Base-by-base conservation (phyloP, 2,113 vertebrate genomes). In the Cyphomyrus plagiostoma region DNA sequence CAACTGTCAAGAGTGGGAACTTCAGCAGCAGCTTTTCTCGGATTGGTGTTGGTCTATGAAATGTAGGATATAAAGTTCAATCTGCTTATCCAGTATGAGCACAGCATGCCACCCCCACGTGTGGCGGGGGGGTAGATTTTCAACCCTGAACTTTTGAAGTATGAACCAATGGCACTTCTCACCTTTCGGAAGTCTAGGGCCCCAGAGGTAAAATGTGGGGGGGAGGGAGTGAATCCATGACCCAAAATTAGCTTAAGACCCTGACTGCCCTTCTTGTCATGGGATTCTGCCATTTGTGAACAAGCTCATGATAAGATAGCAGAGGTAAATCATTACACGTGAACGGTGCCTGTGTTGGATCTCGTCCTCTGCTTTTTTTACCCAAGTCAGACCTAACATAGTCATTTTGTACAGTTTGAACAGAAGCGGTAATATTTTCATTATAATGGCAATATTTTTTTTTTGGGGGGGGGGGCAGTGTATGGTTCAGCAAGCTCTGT, bases 271-370 rank as follows among this genome's bases (percentile, higher is more conserved):
- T 42, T 42, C 35, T 80, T 15, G 80, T 46, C 89, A 62, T 90
- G 89, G 88, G 91, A 90, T 58, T 77, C 88, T 84, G 89, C 91
- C 90, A 91, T 80, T 86, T 90, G 92, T 39, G 83, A 77, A 42
- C 58, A 88, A 8, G 56, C 46, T 49, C 15, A 30, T 56, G 90
- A 92, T 92, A 91, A 92, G 91, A 91, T 89, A 52, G 74, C 90
- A 13, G 84, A 4, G 1, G 58, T 82, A 50, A 89, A 84, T n/a
- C 52, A 90, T 89, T 88, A 86, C 26, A 46, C 80, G 26, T 48
- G 26, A 1, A 21, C 0, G 4, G 42, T 87, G 56, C 9, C 45
- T 23, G 42, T 84, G 82, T 10, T 48, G 21, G 39, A n/a, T 84
- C 8, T 45, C 3, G 8, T 42, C 35, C 74, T 17, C 74, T 48